Percentiles rank a stretch among this genome's conserved stretches.
These are phyloP conservation scores for Trematocara variabile DNA, from an alignment of 2,113 vertebrate species.

Conservation along the genomic window DNA sequence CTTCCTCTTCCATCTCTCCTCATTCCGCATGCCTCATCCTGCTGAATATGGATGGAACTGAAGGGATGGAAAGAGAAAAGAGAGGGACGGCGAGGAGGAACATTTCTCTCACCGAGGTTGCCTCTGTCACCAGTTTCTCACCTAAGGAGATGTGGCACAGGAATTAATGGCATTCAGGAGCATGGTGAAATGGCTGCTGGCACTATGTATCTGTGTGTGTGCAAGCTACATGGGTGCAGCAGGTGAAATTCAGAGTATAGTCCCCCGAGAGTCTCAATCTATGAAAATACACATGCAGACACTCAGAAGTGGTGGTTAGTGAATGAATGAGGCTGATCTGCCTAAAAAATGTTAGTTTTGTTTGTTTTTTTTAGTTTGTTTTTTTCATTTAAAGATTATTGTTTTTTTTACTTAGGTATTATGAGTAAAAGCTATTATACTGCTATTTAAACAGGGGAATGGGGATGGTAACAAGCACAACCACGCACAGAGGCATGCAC, in stretches of 20 bases:
- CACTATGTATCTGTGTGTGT: constrained; percentile 14
- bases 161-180: constrained; percentile 51
- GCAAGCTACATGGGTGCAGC: constrained; percentile 11
- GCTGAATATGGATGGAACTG: constrained; percentile 75
- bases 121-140: constrained; percentile 69
- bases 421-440: not conserved
- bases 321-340: not conserved
- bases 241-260: constrained; percentile 18
- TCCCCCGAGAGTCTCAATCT: constrained; percentile 32
- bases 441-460: not conserved
- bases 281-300: not conserved
- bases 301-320: not conserved
- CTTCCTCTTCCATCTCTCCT: not conserved
- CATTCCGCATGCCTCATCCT: constrained; percentile 70
- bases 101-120: constrained; percentile 48
- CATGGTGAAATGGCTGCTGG: constrained; percentile 54
- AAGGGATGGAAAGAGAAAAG: not conserved
- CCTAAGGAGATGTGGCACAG: constrained; percentile 62
- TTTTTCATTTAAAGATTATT: not conserved
- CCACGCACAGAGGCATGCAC: not conserved
- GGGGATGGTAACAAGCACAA: not conserved
- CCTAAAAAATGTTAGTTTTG: not conserved
- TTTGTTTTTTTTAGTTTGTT: not conserved
- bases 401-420: not conserved
- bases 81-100: not conserved